Evolutionary conservation across 2,888 invertebrate species (phyloP).

Genomic region (Cabera pusaria): DNA sequence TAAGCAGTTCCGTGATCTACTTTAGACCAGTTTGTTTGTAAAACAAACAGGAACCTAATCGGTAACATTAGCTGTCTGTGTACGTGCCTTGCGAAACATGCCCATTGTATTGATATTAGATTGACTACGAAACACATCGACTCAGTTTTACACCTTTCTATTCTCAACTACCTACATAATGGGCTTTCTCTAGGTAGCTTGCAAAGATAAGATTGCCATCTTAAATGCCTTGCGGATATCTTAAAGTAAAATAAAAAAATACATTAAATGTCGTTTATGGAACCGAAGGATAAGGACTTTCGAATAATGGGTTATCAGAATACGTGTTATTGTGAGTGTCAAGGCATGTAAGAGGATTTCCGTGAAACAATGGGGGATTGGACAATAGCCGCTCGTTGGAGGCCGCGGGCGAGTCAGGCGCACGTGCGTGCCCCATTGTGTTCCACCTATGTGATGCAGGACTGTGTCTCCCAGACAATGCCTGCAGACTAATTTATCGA

Average conservation of each 20-base stretch:
- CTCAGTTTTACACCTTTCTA: slow-evolving; percentile 21
- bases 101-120: slow-evolving; percentile 30
- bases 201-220: slow-evolving; percentile 11
- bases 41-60: slow-evolving; percentile 34
- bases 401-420: slow-evolving; percentile 44
- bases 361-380: slow-evolving; percentile 69
- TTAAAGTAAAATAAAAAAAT: no score
- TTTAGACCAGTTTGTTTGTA: slow-evolving; percentile 43
- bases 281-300: slow-evolving; percentile 8
- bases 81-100: slow-evolving; percentile 26
- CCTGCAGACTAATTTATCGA: slow-evolving; percentile 39
- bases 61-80: slow-evolving; percentile 25
- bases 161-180: slow-evolving; percentile 8
- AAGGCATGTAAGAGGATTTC: slow-evolving; percentile 69
- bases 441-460: slow-evolving; percentile 54
- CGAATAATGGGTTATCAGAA: slow-evolving; percentile 16
- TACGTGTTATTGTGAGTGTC: slow-evolving; percentile 41
- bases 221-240: neutral
- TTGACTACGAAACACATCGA: slow-evolving; percentile 17
- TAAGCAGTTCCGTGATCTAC: slow-evolving; percentile 64
- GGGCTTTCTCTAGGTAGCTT: slow-evolving; percentile 9
- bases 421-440: slow-evolving; percentile 74
- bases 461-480: slow-evolving; percentile 40
- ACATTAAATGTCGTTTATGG: no score
- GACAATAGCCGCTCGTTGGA: slow-evolving; percentile 64